Conservation (phyloP, 2,888 invertebrate genomes). For the Cephonodes hylas region DNA sequence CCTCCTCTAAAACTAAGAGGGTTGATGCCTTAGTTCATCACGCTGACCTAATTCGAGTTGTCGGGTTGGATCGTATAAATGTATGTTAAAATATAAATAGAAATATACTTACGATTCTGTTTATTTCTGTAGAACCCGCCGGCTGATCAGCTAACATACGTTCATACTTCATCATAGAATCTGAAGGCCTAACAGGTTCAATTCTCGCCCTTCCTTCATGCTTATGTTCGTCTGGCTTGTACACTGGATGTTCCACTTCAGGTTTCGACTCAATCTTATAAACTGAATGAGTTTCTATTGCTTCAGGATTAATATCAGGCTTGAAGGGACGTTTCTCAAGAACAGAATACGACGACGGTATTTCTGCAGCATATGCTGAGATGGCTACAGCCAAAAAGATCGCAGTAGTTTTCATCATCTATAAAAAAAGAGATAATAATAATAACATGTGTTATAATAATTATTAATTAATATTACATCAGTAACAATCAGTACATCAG, state of each 20-base stretch:
- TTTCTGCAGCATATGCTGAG: conserved; percentile 52
- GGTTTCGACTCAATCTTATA: conserved; percentile 42
- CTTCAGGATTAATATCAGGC: conserved; percentile 45
- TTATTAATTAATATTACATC: no score
- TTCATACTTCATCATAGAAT: conserved; percentile 58
- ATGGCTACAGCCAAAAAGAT: conserved; percentile 38
- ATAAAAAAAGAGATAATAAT: conserved; percentile 30
- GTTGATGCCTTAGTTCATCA: no score
- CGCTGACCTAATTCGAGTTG: no score
- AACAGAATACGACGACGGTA: conserved; percentile 43
- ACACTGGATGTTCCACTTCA: conserved; percentile 57
- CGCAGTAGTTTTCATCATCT: conserved; percentile 55
- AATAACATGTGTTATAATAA: no score
- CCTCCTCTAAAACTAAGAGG: no score
- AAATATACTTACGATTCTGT: conserved; percentile 57
- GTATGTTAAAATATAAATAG: conserved; percentile 7
- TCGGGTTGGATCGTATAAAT: no score
- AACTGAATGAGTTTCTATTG: conserved; percentile 40
- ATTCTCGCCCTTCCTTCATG: conserved; percentile 56
- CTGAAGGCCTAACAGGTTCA: conserved; percentile 53
- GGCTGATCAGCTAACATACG: conserved; percentile 69
- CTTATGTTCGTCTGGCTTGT: conserved; percentile 47
- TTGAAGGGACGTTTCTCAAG: conserved; percentile 52
- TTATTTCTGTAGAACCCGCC: conserved; percentile 45
- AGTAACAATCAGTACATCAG: no score